Conservation (phyloP, 2,888 invertebrate species). For the Schizotus pectinicornis region DNA sequence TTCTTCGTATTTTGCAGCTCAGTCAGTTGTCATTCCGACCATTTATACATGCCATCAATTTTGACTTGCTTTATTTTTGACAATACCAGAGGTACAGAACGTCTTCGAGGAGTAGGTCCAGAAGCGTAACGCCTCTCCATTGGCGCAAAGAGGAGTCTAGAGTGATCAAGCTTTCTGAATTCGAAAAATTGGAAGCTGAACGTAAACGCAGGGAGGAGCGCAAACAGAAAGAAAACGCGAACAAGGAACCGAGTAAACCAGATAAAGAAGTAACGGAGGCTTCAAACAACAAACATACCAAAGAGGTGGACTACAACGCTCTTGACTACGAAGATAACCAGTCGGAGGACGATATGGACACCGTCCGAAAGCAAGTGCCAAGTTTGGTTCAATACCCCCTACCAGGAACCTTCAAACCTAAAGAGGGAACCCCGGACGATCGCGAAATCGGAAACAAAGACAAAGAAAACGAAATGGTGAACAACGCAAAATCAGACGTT, state of each 20-base stretch:
- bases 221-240: conserved; percentile 7
- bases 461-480: conserved; percentile 30
- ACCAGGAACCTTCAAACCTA: conserved; percentile 46
- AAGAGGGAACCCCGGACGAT: conserved; percentile 16
- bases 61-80: conserved; percentile 31
- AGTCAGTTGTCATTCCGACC: too few species aligned
- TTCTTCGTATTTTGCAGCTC: too few species aligned
- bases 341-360: conserved; percentile 49
- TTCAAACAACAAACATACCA: conserved; percentile 31
- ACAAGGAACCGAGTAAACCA: conserved; percentile 9
- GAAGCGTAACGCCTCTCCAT: conserved; percentile 91
- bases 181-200: conserved; percentile 76
- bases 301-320: conserved; percentile 71
- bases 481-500: conserved; percentile 58
- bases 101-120: conserved; percentile 82
- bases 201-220: conserved; percentile 67
- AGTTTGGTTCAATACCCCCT: conserved; percentile 58
- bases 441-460: neutral
- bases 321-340: conserved; percentile 69
- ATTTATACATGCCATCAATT: too few species aligned
- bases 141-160: conserved; percentile 90
- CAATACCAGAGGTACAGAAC: conserved; percentile 78
- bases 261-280: conserved; percentile 53
- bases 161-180: conserved; percentile 82
- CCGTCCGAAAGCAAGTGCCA: conserved; percentile 49